Conservation (phyloP, 2,888 invertebrate species). For the Monopis laevigella region DNA sequence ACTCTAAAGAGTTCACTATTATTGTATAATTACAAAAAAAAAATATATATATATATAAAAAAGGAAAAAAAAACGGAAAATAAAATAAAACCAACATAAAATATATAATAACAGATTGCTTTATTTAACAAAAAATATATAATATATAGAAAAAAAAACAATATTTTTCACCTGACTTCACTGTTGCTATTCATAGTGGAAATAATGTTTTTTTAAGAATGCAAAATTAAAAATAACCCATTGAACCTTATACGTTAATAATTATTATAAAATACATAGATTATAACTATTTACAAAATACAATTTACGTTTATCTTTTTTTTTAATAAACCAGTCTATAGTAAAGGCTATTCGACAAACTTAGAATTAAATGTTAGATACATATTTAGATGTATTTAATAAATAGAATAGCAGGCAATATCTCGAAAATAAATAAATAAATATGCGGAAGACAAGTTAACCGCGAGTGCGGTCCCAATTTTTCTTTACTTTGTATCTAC, state of each 20-base stretch:
- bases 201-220: conserved; percentile 58
- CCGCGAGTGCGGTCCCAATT: too few relatives aligned
- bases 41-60: conserved; percentile 1
- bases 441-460: conserved; percentile 22
- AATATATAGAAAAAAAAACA: conserved; percentile 60
- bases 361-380: conserved; percentile 58
- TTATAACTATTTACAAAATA: conserved; percentile 67
- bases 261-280: conserved; percentile 67
- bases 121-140: conserved; percentile 69
- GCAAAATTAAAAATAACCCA: conserved; percentile 65
- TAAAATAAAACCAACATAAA: conserved; percentile 54
- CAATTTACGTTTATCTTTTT: conserved; percentile 60
- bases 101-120: conserved; percentile 66
- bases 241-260: conserved; percentile 48
- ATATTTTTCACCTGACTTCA: conserved; percentile 48
- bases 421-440: conserved; percentile 21
- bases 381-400: conserved; percentile 37
- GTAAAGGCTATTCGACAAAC: conserved; percentile 65
- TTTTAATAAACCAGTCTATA: conserved; percentile 65
- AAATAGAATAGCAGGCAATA: conserved; percentile 55
- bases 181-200: conserved; percentile 37
- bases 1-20: conserved; percentile 48
- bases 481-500: too few relatives aligned
- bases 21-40: conserved; percentile 28
- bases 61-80: conserved; percentile 26